A percentile compares a stretch with the other conserved stretches of the same genome.
Evolutionary conservation across 1,140 invertebrate genomes (phyloP).

Genomic region (Drosophila triauraria): DNA sequence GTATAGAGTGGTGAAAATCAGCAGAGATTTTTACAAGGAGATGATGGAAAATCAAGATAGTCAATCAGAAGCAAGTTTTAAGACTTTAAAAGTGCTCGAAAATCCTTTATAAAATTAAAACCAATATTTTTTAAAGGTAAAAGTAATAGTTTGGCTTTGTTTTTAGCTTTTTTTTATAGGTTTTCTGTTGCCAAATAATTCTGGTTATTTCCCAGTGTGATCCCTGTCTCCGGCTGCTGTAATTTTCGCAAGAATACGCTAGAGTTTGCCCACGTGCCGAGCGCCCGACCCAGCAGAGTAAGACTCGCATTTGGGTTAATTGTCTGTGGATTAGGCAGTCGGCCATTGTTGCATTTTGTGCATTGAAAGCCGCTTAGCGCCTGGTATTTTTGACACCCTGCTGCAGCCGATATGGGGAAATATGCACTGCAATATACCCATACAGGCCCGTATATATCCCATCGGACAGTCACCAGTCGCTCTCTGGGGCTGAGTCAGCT

Average conservation of each 20-base stretch:
- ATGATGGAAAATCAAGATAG: too few species aligned
- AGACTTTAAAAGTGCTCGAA: too few species aligned
- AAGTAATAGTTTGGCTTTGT: too few species aligned
- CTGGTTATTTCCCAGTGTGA: conserved; percentile 13
- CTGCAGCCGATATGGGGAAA: conserved; percentile 46
- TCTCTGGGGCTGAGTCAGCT: conserved; percentile 54
- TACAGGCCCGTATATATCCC: conserved; percentile 18
- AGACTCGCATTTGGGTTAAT: conserved; percentile 74
- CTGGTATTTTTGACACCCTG: conserved; percentile 70
- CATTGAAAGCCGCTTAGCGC: conserved; percentile 64
- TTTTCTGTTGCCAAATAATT: neutral
- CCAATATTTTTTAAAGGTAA: too few species aligned
- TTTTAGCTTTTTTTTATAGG: too few species aligned
- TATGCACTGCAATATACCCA: conserved; percentile 47
- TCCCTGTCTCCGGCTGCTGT: conserved; percentile 26
- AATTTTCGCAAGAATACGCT: conserved; percentile 65
- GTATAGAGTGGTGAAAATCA: neutral
- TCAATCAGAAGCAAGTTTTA: too few species aligned
- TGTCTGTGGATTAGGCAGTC: conserved; percentile 66
- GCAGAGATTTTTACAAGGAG: neutral
- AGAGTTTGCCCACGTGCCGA: conserved; percentile 68
- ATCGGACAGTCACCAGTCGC: conserved; percentile 9
- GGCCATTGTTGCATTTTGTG: conserved; percentile 59
- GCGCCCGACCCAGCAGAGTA: neutral
- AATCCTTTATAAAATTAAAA: too few species aligned